Evolutionary conservation across 2,888 invertebrate species (phyloP), one percentile per base, ranked within the genome.

Genomic region (Aphodius granarius): DNA sequence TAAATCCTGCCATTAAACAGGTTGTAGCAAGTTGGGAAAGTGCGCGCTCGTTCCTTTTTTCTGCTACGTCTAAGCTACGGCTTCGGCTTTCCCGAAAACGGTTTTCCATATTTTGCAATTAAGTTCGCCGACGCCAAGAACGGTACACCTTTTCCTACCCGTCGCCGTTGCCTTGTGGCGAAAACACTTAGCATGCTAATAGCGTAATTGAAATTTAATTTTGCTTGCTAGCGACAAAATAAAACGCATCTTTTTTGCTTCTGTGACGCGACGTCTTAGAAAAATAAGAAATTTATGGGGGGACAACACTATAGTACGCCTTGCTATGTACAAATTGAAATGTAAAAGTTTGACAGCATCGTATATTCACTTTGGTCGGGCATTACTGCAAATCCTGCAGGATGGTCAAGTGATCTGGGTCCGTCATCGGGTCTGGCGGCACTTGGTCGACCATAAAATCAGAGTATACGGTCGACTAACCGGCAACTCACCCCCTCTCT

Each of bases 191-290:
- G 74, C 76, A 78, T 78, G 78, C 76, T 78, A 78, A 78, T 78
- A 73, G 76, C 76, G 43, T 78, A 78, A 78, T 76, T 74, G 66
- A 78, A 78, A 74, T 76, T 78, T 78, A 78, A 78, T 78, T 78
- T 76, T 17, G 66, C 20, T 62, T 66, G 20, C 73, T 23, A 43
- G 43, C 43, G 43, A 43, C 43, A 43, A 43, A 43, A 43, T 43
- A 43, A 43, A 43, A 43, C 43, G 13, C 43, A 13, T 43, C 43
- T 43, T 43, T 0, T 43, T 43, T 13, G 15, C 16, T 43, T 62
- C 19, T 63, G 62, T 62, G 72, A 63, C 13, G 13, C 13, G 13
- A 43, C 43, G 43, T 43, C 43, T 43, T 3, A 43, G 43, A 43
- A 43, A 43, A 43, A 43, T 43, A 43, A 43, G 9, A 43, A 43